A percentile compares a stretch with the other conserved stretches of the same genome.
These are phyloP conservation scores for Ladona fulva DNA, from an alignment of 1,140 invertebrate species.

Conservation along the genomic window DNA sequence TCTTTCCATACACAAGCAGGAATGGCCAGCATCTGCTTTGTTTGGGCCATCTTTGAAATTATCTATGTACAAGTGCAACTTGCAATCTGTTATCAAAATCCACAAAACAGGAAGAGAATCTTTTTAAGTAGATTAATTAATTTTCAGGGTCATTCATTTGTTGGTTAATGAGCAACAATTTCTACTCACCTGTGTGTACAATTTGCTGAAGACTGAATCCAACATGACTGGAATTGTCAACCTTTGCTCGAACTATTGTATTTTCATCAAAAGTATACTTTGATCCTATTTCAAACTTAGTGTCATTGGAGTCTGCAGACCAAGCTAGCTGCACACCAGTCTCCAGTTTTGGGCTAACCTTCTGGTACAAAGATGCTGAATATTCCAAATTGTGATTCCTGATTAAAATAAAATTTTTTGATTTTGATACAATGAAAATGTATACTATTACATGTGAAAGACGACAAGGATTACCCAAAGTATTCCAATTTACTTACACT, in stretches of 20 bases:
- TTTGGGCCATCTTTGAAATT: no score
- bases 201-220: conserved; percentile 91
- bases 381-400: conserved; percentile 92
- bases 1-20: no score
- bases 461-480: no score
- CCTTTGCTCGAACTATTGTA: conserved; percentile 78
- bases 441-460: neutral
- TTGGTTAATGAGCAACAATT: no score
- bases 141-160: no score
- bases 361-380: conserved; percentile 86
- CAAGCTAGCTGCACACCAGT: conserved; percentile 83
- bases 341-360: conserved; percentile 75
- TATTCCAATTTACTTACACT: conserved; percentile 64
- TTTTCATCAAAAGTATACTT: conserved; percentile 81
- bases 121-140: no score
- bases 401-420: conserved; percentile 20
- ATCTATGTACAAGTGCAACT: no score
- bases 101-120: no score
- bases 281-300: conserved; percentile 81
- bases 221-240: conserved; percentile 90
- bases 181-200: conserved; percentile 64
- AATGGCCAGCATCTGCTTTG: no score
- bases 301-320: conserved; percentile 72
- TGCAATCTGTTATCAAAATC: no score
- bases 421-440: conserved; percentile 12